Evolutionary conservation across 2,888 invertebrate species (phyloP).

Genomic region (Rhagium mordax): DNA sequence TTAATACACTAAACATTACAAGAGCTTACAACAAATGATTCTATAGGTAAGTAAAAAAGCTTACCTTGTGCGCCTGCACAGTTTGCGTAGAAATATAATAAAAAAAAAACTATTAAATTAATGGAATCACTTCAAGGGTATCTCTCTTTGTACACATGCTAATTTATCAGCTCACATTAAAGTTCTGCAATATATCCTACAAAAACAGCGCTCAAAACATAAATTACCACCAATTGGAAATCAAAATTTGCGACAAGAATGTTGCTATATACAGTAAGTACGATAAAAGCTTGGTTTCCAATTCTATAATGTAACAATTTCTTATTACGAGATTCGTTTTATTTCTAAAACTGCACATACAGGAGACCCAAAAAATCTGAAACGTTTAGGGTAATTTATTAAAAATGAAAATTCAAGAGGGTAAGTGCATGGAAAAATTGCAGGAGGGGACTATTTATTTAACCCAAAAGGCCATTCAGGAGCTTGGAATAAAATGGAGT

Average conservation of each 20-base stretch:
- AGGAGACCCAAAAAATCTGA: neutral
- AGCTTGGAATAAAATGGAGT: too few relatives aligned
- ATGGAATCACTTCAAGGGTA: neutral
- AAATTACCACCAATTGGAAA: conserved; percentile 26
- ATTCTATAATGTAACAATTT: neutral
- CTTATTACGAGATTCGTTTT: too few relatives aligned
- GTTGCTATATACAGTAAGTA: conserved; percentile 4
- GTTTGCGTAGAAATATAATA: conserved; percentile 52
- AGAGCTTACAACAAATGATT: neutral
- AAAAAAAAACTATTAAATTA: conserved; percentile 41
- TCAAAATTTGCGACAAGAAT: conserved; percentile 28
- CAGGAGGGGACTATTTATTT: too few relatives aligned
- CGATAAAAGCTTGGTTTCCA: conserved; percentile 24
- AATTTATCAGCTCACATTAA: conserved; percentile 15
- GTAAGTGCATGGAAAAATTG: too few relatives aligned
- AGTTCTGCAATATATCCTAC: conserved; percentile 21
- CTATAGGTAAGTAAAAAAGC: conserved; percentile 33
- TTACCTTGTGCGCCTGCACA: conserved; percentile 52
- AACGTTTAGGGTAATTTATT: too few relatives aligned
- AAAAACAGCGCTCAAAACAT: conserved; percentile 14
- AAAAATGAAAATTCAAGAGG: too few relatives aligned
- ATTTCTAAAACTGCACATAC: too few relatives aligned
- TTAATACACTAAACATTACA: neutral
- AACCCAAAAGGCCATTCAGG: too few relatives aligned
- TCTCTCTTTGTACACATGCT: conserved; percentile 27